Evolutionary conservation across 1,140 invertebrate species (phyloP), one percentile per base, ranked within the genome.

Genomic region (Polypedilum pembai): DNA sequence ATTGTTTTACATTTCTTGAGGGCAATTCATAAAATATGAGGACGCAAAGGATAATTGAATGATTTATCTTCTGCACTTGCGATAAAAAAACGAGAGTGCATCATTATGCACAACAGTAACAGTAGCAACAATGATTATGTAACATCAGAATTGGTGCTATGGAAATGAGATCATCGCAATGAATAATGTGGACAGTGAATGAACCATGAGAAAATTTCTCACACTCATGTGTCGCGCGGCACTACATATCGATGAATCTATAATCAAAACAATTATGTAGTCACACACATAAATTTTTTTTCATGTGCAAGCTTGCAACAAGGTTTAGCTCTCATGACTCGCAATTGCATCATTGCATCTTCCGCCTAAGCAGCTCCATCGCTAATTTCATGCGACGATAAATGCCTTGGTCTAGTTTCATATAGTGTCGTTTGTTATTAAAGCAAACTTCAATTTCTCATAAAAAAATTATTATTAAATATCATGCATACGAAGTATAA

Each of bases 201-300:
- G n/a, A n/a, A 56, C 12, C 45, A 12, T 56, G 45, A 56, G 45
- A 56, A 56, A 56, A n/a, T 56, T 56, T 56, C 45, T 56, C 45
- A 56, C 45, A 56, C 45, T 33, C 24, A 33, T 33, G 15, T 56
- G 45, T 56, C 45, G 45, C 45, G n/a, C 45, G 24, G 5, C 5
- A 33, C 24, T 33, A 33, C 24, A 33, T 33, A 33, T 33, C 24
- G 45, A 56, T 56, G 45, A 56, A 56, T 56, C n/a, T 56, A 56
- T 56, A 56, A 56, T 56, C 45, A 56, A 33, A 56, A 56, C 45
- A 56, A 56, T 56, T 56, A 56, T 56, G 45, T n/a, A 56, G 45
- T 56, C 45, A n/a, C 45, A 56, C 24, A 33, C 24, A 33, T 33
- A 33, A 33, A 33, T 33, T 3, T 33, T 33, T 33, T 33, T 56